Conservation (phyloP, 2,797 vertebrate genomes). For the Xenopus petersii region DNA sequence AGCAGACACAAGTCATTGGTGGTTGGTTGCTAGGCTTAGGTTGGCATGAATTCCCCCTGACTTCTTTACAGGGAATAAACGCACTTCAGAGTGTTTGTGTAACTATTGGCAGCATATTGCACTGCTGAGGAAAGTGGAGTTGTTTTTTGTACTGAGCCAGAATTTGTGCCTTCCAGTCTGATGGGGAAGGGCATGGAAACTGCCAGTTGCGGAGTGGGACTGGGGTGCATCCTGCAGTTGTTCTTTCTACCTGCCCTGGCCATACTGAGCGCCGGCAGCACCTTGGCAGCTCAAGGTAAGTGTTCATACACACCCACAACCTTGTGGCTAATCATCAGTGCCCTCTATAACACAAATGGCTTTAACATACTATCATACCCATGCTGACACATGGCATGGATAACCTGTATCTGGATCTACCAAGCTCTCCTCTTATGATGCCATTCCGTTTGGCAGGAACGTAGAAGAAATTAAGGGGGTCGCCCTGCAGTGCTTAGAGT, state of each 20-base stretch:
- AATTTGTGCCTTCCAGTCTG: slow-evolving; percentile 47
- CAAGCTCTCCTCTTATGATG: no score
- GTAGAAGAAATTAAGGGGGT: no score
- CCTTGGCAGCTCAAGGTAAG: slow-evolving; percentile 83
- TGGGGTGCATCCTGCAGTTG: slow-evolving; percentile 73
- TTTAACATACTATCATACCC: no score
- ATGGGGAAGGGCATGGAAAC: slow-evolving; percentile 78
- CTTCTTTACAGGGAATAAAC: slow-evolving; percentile 39
- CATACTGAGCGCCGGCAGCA: slow-evolving; percentile 73
- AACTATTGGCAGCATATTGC: slow-evolving; percentile 21
- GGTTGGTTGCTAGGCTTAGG: slow-evolving; percentile 8
- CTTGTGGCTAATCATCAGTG: background rate
- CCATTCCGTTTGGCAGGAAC: no score
- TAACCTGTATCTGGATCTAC: no score
- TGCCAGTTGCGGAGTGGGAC: slow-evolving; percentile 71
- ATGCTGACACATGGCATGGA: no score
- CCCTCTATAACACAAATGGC: no score
- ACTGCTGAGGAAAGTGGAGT: slow-evolving; percentile 37
- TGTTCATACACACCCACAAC: background rate
- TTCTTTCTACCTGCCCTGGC: slow-evolving; percentile 72
- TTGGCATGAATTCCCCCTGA: slow-evolving; percentile 17
- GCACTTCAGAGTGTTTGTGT: slow-evolving; percentile 50
- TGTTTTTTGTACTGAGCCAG: slow-evolving; percentile 49
- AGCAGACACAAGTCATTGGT: slow-evolving; percentile 17
- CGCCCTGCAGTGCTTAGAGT: no score